Percentiles rank a stretch among this genome's conserved stretches.
Conservation (phyloP, 2,113 vertebrate species). For the Oostethus manadensis region DNA sequence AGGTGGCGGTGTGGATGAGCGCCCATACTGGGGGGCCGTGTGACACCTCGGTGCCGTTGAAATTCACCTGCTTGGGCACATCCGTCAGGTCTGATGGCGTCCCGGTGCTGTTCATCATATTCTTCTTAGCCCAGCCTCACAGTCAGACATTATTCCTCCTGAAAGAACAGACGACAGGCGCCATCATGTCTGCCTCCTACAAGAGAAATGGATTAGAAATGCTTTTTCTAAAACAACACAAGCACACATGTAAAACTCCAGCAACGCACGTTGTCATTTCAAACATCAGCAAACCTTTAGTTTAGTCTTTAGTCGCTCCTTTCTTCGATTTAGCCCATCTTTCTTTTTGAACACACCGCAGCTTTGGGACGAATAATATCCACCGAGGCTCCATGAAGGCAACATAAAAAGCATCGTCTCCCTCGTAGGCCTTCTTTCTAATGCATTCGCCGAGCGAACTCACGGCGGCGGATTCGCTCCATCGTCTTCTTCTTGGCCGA, state of each 20-base stretch:
- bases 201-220: constrained; percentile 19
- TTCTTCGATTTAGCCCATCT: constrained; percentile 24
- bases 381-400: not conserved
- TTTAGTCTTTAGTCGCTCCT: constrained; percentile 19
- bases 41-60: constrained; percentile 56
- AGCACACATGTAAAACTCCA: too few relatives aligned
- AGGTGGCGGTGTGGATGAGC: constrained; percentile 80
- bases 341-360: constrained; percentile 38
- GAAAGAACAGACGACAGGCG: constrained; percentile 25
- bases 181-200: constrained; percentile 39
- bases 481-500: constrained; percentile 20
- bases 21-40: constrained; percentile 57
- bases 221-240: not conserved
- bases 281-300: constrained; percentile 7
- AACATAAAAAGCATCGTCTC: not conserved
- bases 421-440: not conserved
- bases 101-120: constrained; percentile 79
- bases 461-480: not conserved
- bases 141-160: constrained; percentile 9
- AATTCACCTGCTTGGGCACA: constrained; percentile 55
- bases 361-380: constrained; percentile 1
- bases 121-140: constrained; percentile 30
- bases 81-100: constrained; percentile 67
- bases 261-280: not conserved
- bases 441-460: not conserved